These are phyloP conservation scores for Meteorus colon DNA, from an alignment of 2,888 invertebrate species.

Conservation along the genomic window DNA sequence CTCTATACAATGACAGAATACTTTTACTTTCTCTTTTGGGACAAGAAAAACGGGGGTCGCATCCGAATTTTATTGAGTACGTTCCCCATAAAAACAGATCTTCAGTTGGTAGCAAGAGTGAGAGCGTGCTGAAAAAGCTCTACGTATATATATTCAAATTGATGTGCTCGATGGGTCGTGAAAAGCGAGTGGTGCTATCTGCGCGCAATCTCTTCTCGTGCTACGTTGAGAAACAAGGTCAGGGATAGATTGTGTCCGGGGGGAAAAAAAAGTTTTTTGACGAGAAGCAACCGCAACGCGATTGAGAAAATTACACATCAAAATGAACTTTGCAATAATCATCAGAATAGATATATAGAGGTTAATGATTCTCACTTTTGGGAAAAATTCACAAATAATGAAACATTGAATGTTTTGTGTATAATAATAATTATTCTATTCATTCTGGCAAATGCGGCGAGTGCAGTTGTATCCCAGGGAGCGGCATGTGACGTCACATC, in stretches of 20 bases:
- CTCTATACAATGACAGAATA: too few species aligned
- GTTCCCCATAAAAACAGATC: neutral
- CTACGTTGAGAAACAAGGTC: constrained; percentile 28
- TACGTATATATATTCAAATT: neutral
- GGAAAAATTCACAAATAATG: too few species aligned
- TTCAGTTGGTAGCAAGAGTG: neutral
- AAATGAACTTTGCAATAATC: too few species aligned
- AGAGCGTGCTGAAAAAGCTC: neutral
- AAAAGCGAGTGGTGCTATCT: constrained; percentile 2
- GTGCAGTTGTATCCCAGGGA: constrained; percentile 6
- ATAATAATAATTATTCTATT: neutral
- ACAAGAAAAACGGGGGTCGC: neutral
- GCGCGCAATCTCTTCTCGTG: neutral
- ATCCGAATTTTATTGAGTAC: neutral
- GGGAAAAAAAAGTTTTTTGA: too few species aligned
- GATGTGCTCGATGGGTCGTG: constrained; percentile 34
- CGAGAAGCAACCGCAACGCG: too few species aligned
- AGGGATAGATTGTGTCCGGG: constrained; percentile 6
- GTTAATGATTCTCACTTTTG: too few species aligned
- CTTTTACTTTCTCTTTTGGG: neutral
- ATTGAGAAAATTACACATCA: too few species aligned
- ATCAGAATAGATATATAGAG: too few species aligned
- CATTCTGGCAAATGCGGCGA: neutral
- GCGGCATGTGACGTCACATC: constrained; percentile 59
- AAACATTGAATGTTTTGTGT: neutral